Percentiles rank a stretch among this genome's conserved stretches.
Conservation (phyloP, 2,888 invertebrate species). For the Erynnis tages region DNA sequence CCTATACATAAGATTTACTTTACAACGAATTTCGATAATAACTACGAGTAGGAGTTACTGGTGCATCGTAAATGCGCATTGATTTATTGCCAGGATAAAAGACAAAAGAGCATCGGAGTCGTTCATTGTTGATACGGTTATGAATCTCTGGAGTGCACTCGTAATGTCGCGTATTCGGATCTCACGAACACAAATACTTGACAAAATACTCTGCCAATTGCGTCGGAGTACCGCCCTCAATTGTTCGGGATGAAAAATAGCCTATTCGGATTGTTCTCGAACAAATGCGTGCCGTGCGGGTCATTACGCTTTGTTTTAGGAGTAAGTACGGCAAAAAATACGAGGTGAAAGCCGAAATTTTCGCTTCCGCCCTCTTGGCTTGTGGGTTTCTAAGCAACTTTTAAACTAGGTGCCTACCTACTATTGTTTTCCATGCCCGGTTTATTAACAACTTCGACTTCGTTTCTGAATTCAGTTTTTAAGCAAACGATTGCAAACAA, state of each 20-base stretch:
- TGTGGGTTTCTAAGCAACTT: slow-evolving; percentile 52
- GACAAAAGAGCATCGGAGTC: neutral
- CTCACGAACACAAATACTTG: slow-evolving; percentile 72
- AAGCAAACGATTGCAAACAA: too few species aligned
- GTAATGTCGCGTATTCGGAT: slow-evolving; percentile 59
- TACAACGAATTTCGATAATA: too few species aligned
- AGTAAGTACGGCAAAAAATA: slow-evolving; percentile 73
- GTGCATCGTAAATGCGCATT: neutral
- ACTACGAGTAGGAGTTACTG: neutral
- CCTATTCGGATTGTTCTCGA: slow-evolving; percentile 78
- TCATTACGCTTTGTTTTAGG: slow-evolving; percentile 80
- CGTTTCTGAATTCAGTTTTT: slow-evolving; percentile 43
- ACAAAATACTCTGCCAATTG: slow-evolving; percentile 80
- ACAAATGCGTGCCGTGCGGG: slow-evolving; percentile 80
- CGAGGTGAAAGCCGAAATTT: slow-evolving; percentile 65
- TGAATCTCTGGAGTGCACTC: slow-evolving; percentile 60
- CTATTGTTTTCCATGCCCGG: neutral
- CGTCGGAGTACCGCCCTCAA: slow-evolving; percentile 76
- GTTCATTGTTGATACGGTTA: slow-evolving; percentile 21
- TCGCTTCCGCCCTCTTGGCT: slow-evolving; percentile 66
- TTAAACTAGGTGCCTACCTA: slow-evolving; percentile 48
- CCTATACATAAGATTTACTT: too few species aligned
- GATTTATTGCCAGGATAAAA: neutral
- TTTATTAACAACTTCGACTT: neutral
- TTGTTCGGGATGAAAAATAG: slow-evolving; percentile 80